phyloP scores from a whole-genome alignment of 2,113 vertebrate genomes.

The Albula glossodonta region DNA sequence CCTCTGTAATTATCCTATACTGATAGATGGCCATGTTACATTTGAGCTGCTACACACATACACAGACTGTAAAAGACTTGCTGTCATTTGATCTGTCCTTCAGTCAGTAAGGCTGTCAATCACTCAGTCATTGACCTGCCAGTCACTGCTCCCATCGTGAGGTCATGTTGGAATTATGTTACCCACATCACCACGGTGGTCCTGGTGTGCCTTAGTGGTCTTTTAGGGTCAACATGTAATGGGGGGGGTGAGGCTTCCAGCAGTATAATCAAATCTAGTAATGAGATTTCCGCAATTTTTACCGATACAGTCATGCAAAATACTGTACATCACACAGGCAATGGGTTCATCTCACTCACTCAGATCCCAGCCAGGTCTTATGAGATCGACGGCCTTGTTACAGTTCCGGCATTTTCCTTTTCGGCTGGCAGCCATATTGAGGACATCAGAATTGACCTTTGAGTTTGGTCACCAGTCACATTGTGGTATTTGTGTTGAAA shows the following conservation, averaged over 20 bases:
- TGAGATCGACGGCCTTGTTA: no score
- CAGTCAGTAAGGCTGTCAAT: conserved; percentile 3
- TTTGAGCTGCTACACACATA: conserved; percentile 8
- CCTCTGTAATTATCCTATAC: neutral
- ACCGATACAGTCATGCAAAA: neutral
- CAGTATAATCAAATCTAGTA: conserved; percentile 41
- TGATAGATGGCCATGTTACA: neutral
- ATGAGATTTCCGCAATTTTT: conserved; percentile 43
- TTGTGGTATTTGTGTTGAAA: no score
- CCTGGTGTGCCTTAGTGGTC: neutral
- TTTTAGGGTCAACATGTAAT: neutral
- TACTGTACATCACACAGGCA: conserved; percentile 34
- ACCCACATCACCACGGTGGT: neutral
- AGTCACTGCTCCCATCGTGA: neutral
- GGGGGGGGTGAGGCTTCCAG: conserved; percentile 11
- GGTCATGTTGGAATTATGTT: neutral
- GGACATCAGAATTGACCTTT: neutral
- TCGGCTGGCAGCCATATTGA: neutral
- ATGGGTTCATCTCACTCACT: neutral
- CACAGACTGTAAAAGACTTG: conserved; percentile 5
- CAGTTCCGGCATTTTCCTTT: no score
- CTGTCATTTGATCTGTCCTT: conserved; percentile 10
- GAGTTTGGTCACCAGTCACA: neutral
- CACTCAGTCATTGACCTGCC: conserved; percentile 2
- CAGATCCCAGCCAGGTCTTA: no score